phyloP scores from a whole-genome alignment of 2,113 vertebrate species.

The Eira barbara region DNA sequence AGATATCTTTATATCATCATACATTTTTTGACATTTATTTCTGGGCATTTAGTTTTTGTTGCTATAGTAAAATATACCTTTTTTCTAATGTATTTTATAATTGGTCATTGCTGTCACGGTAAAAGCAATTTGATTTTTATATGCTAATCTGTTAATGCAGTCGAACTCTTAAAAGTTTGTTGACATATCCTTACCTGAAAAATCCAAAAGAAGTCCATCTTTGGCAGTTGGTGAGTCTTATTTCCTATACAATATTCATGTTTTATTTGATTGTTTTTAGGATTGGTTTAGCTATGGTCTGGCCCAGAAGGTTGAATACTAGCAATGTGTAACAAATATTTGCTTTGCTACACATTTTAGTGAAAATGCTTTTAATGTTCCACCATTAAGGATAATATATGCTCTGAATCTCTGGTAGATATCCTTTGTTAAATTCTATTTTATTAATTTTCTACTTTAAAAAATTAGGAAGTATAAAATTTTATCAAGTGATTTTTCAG shows the following conservation, averaged over 20 bases:
- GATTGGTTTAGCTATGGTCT: background rate
- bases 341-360: background rate
- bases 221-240: background rate
- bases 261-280: background rate
- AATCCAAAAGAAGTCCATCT: background rate
- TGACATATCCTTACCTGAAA: background rate
- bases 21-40: background rate
- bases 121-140: background rate
- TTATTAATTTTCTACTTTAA: background rate
- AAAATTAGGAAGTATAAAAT: background rate
- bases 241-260: background rate
- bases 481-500: background rate
- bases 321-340: background rate
- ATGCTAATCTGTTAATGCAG: background rate
- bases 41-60: slow-evolving; percentile 4
- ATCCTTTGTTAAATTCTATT: background rate
- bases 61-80: background rate
- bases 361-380: background rate
- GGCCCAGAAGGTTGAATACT: background rate
- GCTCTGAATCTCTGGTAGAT: background rate
- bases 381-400: background rate
- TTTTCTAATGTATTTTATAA: background rate
- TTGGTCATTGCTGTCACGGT: background rate
- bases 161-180: background rate
- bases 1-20: background rate